Conservation (phyloP, 2,113 vertebrate species). For the Epinephelus lanceolatus region DNA sequence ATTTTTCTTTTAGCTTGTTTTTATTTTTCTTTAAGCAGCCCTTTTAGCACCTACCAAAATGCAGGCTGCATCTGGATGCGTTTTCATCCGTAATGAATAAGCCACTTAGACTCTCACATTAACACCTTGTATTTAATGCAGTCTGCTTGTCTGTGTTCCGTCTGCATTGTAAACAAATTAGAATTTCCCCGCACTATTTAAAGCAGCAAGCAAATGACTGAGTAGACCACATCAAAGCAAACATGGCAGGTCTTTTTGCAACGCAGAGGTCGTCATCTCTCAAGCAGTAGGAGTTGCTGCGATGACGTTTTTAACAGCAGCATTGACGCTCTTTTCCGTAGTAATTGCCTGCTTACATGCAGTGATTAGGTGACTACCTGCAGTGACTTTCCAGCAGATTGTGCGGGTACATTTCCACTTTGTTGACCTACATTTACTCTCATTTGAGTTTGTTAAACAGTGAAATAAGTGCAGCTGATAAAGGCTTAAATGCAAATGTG, state of each 20-base stretch:
- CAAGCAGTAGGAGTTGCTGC: not conserved
- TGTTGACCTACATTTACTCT: not conserved
- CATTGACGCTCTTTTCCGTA: not conserved
- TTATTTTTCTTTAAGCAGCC: not conserved
- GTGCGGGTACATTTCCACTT: not conserved
- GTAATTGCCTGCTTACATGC: not conserved
- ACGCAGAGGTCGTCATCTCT: not conserved
- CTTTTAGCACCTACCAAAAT: not conserved
- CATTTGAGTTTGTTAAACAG: not conserved
- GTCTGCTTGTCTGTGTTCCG: not conserved
- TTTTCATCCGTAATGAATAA: not conserved
- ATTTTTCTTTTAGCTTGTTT: not conserved
- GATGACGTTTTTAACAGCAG: not conserved
- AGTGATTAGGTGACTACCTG: not conserved
- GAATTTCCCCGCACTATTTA: not conserved
- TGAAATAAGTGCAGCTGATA: not conserved
- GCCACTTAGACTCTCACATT: constrained; percentile 3
- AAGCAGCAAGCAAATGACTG: not conserved
- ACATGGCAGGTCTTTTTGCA: not conserved
- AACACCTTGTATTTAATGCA: not conserved
- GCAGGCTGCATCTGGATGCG: constrained; percentile 5
- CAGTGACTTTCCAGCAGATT: not conserved
- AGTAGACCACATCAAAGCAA: not conserved
- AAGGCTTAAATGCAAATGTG: not conserved
- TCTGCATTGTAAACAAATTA: not conserved